Conservation (phyloP, 2,797 vertebrate genomes). For the Thalassophryne amazonica region DNA sequence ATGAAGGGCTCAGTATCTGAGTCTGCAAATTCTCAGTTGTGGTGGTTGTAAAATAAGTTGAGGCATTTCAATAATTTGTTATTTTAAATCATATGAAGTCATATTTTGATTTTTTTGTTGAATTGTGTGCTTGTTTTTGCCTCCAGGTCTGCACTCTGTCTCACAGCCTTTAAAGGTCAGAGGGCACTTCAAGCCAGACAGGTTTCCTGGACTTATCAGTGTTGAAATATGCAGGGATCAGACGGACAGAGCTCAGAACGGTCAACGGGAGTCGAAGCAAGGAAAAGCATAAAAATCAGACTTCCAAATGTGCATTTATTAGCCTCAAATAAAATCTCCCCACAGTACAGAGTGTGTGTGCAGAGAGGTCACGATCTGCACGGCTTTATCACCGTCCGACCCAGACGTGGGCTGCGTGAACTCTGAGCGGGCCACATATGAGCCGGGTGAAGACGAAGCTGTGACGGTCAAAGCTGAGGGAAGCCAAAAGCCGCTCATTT, state of each 20-base stretch:
- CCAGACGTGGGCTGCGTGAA: slow-evolving; percentile 68
- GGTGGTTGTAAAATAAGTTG: background rate
- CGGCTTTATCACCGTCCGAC: slow-evolving; percentile 63
- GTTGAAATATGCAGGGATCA: slow-evolving; percentile 35
- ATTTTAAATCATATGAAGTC: background rate
- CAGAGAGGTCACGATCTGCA: slow-evolving; percentile 10
- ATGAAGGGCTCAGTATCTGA: no score
- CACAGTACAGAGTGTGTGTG: slow-evolving; percentile 55
- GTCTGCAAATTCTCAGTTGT: background rate
- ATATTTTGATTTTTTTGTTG: background rate
- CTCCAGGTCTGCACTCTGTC: slow-evolving; percentile 19
- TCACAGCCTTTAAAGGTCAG: background rate
- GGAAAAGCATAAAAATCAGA: slow-evolving; percentile 18
- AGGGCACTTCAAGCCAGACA: background rate
- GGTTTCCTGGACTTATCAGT: background rate
- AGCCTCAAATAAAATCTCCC: slow-evolving; percentile 29
- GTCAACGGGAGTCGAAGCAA: slow-evolving; percentile 54
- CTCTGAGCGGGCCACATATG: slow-evolving; percentile 68
- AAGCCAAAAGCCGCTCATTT: background rate
- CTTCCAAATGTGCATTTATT: background rate
- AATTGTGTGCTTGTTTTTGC: background rate
- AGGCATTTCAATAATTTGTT: background rate
- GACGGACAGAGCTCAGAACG: slow-evolving; percentile 34
- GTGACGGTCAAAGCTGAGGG: slow-evolving; percentile 74
- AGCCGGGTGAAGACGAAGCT: slow-evolving; percentile 61